Conservation (phyloP, 1,140 invertebrate genomes). For the Lethrus apterus region DNA sequence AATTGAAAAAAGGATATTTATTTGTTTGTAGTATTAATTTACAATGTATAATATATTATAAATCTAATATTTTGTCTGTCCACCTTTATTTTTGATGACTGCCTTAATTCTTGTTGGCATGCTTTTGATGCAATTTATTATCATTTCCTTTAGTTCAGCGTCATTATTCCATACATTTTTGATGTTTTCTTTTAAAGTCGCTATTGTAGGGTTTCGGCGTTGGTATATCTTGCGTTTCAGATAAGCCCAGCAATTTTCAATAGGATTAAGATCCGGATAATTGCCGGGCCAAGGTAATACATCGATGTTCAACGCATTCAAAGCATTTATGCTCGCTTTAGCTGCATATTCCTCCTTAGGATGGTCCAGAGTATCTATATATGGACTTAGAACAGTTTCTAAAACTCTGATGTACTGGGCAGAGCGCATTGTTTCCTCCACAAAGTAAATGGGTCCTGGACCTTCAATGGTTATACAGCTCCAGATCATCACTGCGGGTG, state of each 20-base stretch:
- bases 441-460: constrained; percentile 22
- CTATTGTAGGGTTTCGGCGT: constrained; percentile 2
- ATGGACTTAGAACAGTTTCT: constrained; percentile 16
- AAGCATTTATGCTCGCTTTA: no score
- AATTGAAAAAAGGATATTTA: no score
- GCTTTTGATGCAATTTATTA: constrained; percentile 11
- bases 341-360: no score
- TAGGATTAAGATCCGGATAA: constrained; percentile 19
- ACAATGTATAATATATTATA: constrained; percentile 11
- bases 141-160: constrained; percentile 1
- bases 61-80: constrained; percentile 1
- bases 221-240: not conserved
- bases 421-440: constrained; percentile 24
- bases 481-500: constrained; percentile 22
- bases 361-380: no score
- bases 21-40: no score
- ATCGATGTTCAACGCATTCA: constrained; percentile 8
- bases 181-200: not conserved
- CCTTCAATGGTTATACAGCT: constrained; percentile 18
- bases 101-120: not conserved
- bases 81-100: no score
- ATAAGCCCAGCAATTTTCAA: constrained; percentile 16
- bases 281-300: constrained; percentile 20
- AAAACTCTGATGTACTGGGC: constrained; percentile 21
- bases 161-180: constrained; percentile 8